Conservation (phyloP, 2,888 invertebrate species). For the Bembecia ichneumoniformis region DNA sequence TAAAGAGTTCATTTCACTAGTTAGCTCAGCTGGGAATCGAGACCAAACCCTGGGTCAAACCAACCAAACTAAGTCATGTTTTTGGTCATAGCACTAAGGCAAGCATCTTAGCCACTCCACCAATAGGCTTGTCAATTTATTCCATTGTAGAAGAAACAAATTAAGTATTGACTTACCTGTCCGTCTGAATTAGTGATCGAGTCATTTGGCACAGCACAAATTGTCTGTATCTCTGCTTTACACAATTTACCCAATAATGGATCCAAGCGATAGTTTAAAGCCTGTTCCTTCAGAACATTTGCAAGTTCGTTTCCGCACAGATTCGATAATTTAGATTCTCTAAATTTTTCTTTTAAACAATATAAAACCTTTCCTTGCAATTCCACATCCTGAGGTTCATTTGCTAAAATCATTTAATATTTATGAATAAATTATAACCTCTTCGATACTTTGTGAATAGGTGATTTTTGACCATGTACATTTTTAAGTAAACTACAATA, state of each 20-base stretch:
- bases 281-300: conserved; percentile 87
- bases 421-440: no score
- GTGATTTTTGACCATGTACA: no score
- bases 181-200: conserved; percentile 59
- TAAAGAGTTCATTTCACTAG: no score
- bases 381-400: conserved; percentile 76
- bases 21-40: no score
- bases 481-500: no score
- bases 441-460: no score
- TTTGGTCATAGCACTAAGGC: no score
- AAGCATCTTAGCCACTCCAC: no score
- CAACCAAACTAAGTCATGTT: no score
- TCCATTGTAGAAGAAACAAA: no score
- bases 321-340: conserved; percentile 79
- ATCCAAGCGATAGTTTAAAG: conserved; percentile 91
- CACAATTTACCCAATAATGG: conserved; percentile 89
- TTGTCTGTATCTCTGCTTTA: conserved; percentile 77
- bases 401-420: conserved; percentile 24
- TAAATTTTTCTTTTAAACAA: conserved; percentile 87
- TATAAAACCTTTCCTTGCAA: conserved; percentile 87
- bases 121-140: no score
- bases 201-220: conserved; percentile 69
- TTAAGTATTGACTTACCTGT: conserved; percentile 33
- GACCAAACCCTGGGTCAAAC: no score
- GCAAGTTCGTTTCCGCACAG: conserved; percentile 88